phyloP scores from a whole-genome alignment of 2,888 invertebrate species.

The Napeogenes inachia region DNA sequence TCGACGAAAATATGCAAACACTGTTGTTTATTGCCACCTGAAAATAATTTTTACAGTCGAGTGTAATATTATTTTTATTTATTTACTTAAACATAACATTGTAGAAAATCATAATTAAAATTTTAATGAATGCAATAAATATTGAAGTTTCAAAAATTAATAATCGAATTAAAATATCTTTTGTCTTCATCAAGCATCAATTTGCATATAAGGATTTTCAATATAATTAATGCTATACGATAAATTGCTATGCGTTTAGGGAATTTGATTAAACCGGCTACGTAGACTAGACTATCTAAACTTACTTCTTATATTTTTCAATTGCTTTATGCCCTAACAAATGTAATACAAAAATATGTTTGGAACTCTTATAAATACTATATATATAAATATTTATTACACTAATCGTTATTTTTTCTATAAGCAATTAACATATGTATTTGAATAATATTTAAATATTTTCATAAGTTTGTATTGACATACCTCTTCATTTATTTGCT shows the following conservation, averaged over 20 bases:
- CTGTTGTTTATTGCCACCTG: constrained; percentile 67
- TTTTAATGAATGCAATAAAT: no score
- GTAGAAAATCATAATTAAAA: background rate
- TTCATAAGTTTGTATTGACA: constrained; percentile 1
- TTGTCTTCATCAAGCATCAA: background rate
- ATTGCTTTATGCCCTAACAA: no score
- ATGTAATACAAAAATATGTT: background rate
- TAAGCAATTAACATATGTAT: no score
- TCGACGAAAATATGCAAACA: constrained; percentile 62
- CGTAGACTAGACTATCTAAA: background rate
- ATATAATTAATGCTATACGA: background rate
- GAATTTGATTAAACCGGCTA: no score
- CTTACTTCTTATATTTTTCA: background rate
- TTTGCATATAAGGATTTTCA: background rate
- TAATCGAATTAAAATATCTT: no score
- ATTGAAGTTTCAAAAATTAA: no score
- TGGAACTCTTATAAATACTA: background rate
- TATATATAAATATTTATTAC: background rate
- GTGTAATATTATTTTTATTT: constrained; percentile 8
- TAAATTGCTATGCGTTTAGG: no score
- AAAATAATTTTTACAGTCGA: constrained; percentile 28
- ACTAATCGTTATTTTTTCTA: constrained; percentile 9
- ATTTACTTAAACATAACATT: background rate
- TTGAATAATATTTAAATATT: no score
- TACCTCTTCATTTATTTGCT: constrained; percentile 73